Conservation (phyloP, 1,140 invertebrate genomes). For the Caenorhabditis brenneri region DNA sequence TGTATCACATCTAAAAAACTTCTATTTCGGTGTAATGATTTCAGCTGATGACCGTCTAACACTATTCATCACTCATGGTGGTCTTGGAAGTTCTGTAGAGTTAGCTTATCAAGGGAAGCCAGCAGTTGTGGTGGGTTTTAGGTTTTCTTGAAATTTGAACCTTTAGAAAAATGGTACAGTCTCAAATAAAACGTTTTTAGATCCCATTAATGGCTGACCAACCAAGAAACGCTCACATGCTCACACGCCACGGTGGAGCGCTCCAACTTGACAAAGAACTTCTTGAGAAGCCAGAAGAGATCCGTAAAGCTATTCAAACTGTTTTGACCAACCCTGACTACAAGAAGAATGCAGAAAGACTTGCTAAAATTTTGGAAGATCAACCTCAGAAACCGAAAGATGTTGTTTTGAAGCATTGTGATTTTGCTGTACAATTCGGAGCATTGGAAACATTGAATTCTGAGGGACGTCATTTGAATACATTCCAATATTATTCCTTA, state of each 20-base stretch:
- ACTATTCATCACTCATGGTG: slow-evolving; percentile 50
- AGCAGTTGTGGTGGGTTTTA: slow-evolving; percentile 34
- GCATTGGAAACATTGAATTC: slow-evolving; percentile 4
- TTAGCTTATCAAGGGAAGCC: slow-evolving; percentile 45
- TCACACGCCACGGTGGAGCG: slow-evolving; percentile 36
- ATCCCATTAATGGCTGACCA: slow-evolving; percentile 48
- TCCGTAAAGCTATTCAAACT: slow-evolving; percentile 7
- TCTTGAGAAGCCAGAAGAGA: slow-evolving; percentile 7
- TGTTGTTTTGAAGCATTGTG: slow-evolving; percentile 7
- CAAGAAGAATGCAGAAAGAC: not conserved
- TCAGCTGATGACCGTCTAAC: slow-evolving; percentile 41
- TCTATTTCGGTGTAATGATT: not conserved
- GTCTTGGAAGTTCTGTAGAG: slow-evolving; percentile 42
- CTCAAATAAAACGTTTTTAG: too few species aligned
- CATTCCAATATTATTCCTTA: slow-evolving; percentile 7
- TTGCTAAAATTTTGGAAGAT: slow-evolving; percentile 11
- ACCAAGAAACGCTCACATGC: slow-evolving; percentile 45
- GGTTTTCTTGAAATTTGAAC: too few species aligned
- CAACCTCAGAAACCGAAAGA: slow-evolving; percentile 17
- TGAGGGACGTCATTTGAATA: slow-evolving; percentile 14
- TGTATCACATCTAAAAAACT: not conserved
- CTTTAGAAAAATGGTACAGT: not conserved
- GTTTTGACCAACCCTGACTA: not conserved
- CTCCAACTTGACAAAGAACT: slow-evolving; percentile 2
- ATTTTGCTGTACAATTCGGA: slow-evolving; percentile 6